Percentiles rank a stretch among this genome's conserved stretches.
Conservation (phyloP, 2,113 vertebrate species). For the Pterophyllum scalare region DNA sequence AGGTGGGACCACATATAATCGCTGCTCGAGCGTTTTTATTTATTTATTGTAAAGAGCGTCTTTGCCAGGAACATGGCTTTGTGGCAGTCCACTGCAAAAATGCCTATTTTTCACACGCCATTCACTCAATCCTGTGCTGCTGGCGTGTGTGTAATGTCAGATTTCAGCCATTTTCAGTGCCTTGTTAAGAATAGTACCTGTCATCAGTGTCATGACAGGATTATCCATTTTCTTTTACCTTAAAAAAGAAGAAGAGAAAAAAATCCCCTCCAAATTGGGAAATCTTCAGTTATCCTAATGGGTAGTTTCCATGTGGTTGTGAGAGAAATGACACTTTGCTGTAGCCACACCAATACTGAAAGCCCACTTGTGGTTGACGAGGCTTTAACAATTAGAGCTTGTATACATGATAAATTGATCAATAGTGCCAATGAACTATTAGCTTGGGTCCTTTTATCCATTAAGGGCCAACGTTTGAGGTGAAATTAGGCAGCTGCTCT, state of each 20-base stretch:
- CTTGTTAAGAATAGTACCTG: no score
- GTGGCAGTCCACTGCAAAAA: slow-evolving; percentile 13
- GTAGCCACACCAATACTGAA: background rate
- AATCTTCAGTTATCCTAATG: background rate
- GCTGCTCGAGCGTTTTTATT: slow-evolving; percentile 23
- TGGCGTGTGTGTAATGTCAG: background rate
- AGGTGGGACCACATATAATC: slow-evolving; percentile 8
- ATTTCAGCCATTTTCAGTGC: background rate
- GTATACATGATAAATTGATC: background rate
- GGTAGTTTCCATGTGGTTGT: accelerated
- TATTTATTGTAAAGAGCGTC: background rate
- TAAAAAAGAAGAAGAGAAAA: background rate
- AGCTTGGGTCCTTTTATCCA: background rate
- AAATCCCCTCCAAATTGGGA: background rate
- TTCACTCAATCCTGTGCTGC: background rate
- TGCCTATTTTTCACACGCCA: background rate
- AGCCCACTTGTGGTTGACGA: slow-evolving; percentile 1
- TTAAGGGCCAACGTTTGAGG: background rate
- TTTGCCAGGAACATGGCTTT: slow-evolving; percentile 20
- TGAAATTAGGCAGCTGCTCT: slow-evolving; percentile 25
- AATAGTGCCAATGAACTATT: background rate
- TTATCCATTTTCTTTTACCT: background rate
- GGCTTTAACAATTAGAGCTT: background rate
- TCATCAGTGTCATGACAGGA: background rate
- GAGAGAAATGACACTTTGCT: slow-evolving; percentile 13